Percentiles rank a stretch among this genome's conserved stretches.
phyloP scores from a whole-genome alignment of 2,888 invertebrate genomes.

The Operophtera brumata region DNA sequence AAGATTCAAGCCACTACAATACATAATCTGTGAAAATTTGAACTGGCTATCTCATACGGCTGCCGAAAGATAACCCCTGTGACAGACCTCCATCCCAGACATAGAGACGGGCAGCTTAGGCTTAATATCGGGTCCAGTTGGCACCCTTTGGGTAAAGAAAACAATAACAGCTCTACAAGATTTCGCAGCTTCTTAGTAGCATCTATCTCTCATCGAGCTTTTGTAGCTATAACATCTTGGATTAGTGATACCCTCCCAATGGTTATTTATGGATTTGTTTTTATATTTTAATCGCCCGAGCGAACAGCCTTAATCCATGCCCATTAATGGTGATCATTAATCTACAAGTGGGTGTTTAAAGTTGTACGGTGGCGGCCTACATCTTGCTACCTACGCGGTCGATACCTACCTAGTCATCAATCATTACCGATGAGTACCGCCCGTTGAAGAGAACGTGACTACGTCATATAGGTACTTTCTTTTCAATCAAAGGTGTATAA shows the following conservation, averaged over 20 bases:
- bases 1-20: too few species aligned
- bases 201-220: constrained; percentile 1
- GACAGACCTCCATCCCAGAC: too few species aligned
- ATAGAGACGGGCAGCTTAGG: too few species aligned
- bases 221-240: neutral
- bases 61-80: too few species aligned
- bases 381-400: constrained; percentile 62
- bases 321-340: constrained; percentile 54
- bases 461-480: constrained; percentile 25
- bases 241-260: constrained; percentile 8
- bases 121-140: too few species aligned
- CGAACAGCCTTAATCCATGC: constrained; percentile 30
- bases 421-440: constrained; percentile 46
- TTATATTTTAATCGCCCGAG: constrained; percentile 23
- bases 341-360: constrained; percentile 59
- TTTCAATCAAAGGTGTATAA: constrained; percentile 21
- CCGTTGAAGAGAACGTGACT: constrained; percentile 44
- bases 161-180: constrained; percentile 11
- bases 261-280: constrained; percentile 13
- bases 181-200: neutral
- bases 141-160: neutral
- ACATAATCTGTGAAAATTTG: too few species aligned
- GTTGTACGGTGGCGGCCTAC: constrained; percentile 58
- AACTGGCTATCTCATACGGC: too few species aligned
- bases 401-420: constrained; percentile 54